Percentiles rank a stretch among this genome's conserved stretches.
Evolutionary conservation across 2,113 vertebrate genomes (phyloP).

Genomic region (Chaetops frenatus): DNA sequence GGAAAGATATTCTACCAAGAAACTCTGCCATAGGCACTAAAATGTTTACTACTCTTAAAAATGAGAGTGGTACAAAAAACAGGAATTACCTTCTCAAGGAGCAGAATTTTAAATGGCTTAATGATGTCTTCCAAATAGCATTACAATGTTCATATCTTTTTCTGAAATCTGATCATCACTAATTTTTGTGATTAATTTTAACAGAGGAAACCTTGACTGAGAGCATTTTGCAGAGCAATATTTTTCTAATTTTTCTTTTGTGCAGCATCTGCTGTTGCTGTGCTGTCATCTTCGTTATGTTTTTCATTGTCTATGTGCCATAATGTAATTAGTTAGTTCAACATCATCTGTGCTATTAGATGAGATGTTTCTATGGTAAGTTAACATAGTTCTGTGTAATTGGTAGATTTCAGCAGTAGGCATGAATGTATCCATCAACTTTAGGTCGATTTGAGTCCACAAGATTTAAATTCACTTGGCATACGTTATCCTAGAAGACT

Average conservation of each 20-base stretch:
- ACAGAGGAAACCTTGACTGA: slow-evolving; percentile 46
- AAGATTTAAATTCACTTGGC: slow-evolving; percentile 63
- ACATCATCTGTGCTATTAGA: slow-evolving; percentile 67
- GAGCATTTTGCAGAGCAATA: slow-evolving; percentile 55
- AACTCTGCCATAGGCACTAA: slow-evolving; percentile 35
- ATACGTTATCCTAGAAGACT: slow-evolving; percentile 46
- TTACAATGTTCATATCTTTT: not conserved
- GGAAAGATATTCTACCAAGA: slow-evolving; percentile 27
- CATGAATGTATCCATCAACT: slow-evolving; percentile 61
- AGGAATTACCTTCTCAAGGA: slow-evolving; percentile 33
- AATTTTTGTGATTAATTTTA: slow-evolving; percentile 64
- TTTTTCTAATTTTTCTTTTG: slow-evolving; percentile 66
- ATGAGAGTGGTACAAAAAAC: not conserved
- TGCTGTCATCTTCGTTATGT: slow-evolving; percentile 65
- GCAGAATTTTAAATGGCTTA: slow-evolving; percentile 11
- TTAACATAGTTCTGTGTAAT: slow-evolving; percentile 60
- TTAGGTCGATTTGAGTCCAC: slow-evolving; percentile 60
- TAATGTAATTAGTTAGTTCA: slow-evolving; percentile 69
- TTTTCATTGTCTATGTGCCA: slow-evolving; percentile 69
- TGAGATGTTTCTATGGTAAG: slow-evolving; percentile 68
- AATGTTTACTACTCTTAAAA: slow-evolving; percentile 49
- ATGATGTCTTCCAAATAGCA: not conserved
- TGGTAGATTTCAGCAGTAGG: slow-evolving; percentile 62
- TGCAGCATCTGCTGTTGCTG: slow-evolving; percentile 68
- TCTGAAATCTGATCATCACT: slow-evolving; percentile 38